Base-by-base conservation (phyloP, 2,888 invertebrate genomes). In the Anticlea derivata region DNA sequence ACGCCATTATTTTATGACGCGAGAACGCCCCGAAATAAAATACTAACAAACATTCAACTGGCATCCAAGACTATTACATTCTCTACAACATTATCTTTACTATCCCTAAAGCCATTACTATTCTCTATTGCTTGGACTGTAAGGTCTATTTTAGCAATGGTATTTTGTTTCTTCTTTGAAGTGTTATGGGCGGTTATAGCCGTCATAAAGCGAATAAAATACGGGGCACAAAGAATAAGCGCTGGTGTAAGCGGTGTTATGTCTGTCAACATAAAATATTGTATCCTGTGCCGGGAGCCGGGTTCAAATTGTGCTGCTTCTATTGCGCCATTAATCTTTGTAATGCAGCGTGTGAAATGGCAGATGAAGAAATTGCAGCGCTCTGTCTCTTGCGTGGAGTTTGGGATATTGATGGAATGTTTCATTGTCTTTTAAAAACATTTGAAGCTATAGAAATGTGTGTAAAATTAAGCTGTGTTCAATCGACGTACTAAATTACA, bases 151-250 rank as follows among this genome's bases (percentile, higher is more conserved):
- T 59, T 81, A 7, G 58, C 17, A 10, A 5, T 54, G 45, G 8
- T 7, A 44, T 39, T 31, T 45, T 35, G 26, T 55, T 61, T 56
- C 43, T 29, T 44, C 29, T 40, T 51, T 58, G 58, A 60, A 70
- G 57, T 61, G 52, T 76, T 72, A 79, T 73, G 63, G 43, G 23
- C 56, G 54, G 60, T 50, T 67, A 70, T 69, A 80, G 76, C 83
- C 86, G 87, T 90, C 89, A 89, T 89, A 89, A 89, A 90, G 86
- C 86, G 86, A 87, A 89, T 89, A 90, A 90, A 89, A 89, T 89
- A 90, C 87, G 88, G 82, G 84, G 83, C 87, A 86, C 88, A 87
- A 90, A 89, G 89, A 89, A 89, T 89, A 88, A 90, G 86, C 84
- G 89, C 77, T 88, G 83, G 86, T 85, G 85, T 89, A 89, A 88